phyloP scores from a whole-genome alignment of 2,113 vertebrate genomes.

The Syrmaticus mikado region DNA sequence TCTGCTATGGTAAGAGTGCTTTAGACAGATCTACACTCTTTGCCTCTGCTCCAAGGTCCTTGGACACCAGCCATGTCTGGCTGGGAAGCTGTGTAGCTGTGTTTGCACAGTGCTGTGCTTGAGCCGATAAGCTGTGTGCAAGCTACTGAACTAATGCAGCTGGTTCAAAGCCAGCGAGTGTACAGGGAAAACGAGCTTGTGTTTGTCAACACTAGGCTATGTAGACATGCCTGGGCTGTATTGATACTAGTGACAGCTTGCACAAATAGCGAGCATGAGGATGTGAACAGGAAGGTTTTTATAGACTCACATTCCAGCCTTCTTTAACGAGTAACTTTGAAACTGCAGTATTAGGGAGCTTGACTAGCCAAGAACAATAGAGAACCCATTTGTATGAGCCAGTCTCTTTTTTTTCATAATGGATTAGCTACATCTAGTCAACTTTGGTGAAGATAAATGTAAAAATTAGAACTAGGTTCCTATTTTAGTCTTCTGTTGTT shows the following conservation, averaged over 20 bases:
- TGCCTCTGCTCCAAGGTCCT: conserved; percentile 43
- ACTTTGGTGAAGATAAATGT: neutral
- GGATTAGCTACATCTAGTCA: neutral
- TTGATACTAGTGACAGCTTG: conserved; percentile 32
- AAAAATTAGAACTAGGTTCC: neutral
- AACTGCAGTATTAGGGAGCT: neutral
- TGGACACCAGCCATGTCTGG: conserved; percentile 54
- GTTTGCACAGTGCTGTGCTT: conserved; percentile 8
- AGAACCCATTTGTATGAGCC: neutral
- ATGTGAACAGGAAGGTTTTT: neutral
- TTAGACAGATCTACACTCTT: conserved; percentile 52
- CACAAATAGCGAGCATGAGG: neutral
- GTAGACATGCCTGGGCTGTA: conserved; percentile 25
- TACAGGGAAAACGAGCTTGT: conserved; percentile 46
- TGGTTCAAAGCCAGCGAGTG: conserved; percentile 45
- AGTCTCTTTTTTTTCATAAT: neutral
- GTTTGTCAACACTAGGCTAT: conserved; percentile 54
- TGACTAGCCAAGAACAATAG: neutral
- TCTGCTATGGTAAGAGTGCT: conserved; percentile 57
- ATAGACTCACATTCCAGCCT: neutral
- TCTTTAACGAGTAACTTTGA: neutral
- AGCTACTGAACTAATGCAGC: conserved; percentile 50
- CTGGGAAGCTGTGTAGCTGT: conserved; percentile 41
- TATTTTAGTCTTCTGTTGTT: neutral
- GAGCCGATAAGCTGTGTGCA: conserved; percentile 48